Conservation (phyloP, 2,888 invertebrate genomes). For the Leuctra nigra region DNA sequence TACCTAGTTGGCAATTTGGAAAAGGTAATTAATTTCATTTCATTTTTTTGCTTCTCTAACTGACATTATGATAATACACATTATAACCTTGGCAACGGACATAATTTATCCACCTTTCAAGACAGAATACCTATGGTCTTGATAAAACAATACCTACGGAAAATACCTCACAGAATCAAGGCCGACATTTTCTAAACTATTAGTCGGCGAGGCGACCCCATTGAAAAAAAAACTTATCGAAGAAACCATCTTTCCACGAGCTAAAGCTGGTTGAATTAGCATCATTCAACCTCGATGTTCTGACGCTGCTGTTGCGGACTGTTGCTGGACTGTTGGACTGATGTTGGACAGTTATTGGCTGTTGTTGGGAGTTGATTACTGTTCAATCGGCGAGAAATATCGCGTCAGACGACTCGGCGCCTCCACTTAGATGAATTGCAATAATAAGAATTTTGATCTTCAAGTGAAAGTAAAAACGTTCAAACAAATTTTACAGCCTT, state of each 20-base stretch:
- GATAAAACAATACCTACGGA: conserved; percentile 3
- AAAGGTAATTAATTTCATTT: not conserved
- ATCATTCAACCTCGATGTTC: not conserved
- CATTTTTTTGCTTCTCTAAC: not conserved
- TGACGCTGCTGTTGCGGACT: too few species aligned
- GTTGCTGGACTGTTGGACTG: too few species aligned
- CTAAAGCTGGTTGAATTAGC: conserved; percentile 1
- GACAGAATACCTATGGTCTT: conserved; percentile 1
- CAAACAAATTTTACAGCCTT: too few species aligned
- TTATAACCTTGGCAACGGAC: not conserved
- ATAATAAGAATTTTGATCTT: too few species aligned
- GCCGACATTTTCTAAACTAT: conserved; percentile 9
- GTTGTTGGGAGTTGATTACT: too few species aligned
- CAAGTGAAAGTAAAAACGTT: too few species aligned
- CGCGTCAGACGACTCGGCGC: too few species aligned
- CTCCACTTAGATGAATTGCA: too few species aligned
- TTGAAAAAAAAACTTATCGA: conserved; percentile 5
- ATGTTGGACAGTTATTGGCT: too few species aligned
- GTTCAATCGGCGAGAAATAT: too few species aligned
- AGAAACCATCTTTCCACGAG: not conserved
- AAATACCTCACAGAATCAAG: not conserved
- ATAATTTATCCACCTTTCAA: not conserved
- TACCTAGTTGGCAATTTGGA: not conserved
- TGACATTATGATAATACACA: not conserved
- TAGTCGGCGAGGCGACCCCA: conserved; percentile 4